phyloP scores from a whole-genome alignment of 2,797 vertebrate genomes.

The Threskiornis aethiopicus region DNA sequence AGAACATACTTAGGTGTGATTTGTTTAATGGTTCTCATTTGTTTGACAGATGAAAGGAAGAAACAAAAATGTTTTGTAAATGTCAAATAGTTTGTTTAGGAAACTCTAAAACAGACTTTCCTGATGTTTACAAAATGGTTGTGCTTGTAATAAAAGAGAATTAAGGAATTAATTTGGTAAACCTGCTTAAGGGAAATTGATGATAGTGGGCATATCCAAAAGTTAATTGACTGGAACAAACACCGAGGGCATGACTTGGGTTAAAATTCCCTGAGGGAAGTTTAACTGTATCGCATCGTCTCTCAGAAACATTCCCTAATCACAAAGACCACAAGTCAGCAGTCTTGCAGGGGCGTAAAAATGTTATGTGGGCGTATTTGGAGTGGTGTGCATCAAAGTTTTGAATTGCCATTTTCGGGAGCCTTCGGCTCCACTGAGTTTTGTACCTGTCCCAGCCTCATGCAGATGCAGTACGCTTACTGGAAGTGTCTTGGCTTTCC shows the following conservation, averaged over 20 bases:
- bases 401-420: not conserved
- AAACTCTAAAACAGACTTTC: not conserved
- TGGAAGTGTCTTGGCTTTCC: not conserved
- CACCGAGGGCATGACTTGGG: not conserved
- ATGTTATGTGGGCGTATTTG: not conserved
- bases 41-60: not conserved
- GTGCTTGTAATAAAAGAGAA: not conserved
- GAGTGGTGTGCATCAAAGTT: not conserved
- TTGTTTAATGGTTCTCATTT: not conserved
- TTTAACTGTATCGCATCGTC: not conserved
- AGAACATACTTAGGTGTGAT: not conserved
- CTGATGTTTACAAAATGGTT: not conserved
- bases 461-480: not conserved
- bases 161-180: not conserved
- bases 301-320: not conserved
- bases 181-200: not conserved
- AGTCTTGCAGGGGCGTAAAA: not conserved
- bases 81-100: not conserved
- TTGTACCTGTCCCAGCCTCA: not conserved
- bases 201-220: not conserved
- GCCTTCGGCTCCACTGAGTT: not conserved
- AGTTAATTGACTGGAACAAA: not conserved
- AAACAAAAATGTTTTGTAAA: not conserved
- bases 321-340: not conserved
- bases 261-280: not conserved